Evolutionary conservation across 2,113 vertebrate genomes (phyloP), one percentile per base, ranked within the genome.

Genomic region (Amphiprion ocellaris): DNA sequence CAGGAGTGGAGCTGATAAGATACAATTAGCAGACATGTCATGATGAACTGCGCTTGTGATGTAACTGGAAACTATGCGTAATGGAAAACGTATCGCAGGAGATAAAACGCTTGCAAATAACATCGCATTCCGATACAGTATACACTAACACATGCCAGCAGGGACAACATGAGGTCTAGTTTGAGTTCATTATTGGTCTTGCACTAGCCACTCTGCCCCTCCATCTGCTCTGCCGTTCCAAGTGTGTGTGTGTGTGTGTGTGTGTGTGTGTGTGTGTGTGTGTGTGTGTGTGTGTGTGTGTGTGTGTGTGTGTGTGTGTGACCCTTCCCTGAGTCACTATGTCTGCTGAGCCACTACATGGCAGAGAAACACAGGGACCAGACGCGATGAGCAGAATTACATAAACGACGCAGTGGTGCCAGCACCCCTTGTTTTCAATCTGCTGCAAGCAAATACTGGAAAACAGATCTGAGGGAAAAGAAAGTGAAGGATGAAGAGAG

Each of bases 141-240:
- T 23, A 73, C 28, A 77, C 53, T 19, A 49, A 73, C 53, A 70
- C 54, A 74, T 66, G 63, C 71, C 83, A 78, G 82, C 70, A 77
- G 58, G 64, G 50, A 82, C 77, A 90, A 65, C 80, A 76, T 53
- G 33, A 56, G 68, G 73, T 84, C 64, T 74, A 65, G 71, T 68
- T 69, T 62, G 74, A 77, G 77, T 69, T 82, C 63, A 78, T 79
- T 74, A 84, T 87, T 85, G 56, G 85, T 84, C 87, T 85, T 81
- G 72, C 75, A 84, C 72, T 82, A 52, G 62, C 69, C 73, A 55
- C 67, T 86, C 83, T 81, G 82, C 49, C 80, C 67, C 52, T 88
- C 88, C 89, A 84, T 91, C 89, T 93, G 88, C 60, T 91, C 73
- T 68, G 19, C 24, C 66, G 49, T 86, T 63, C 84, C 26, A 53